phyloP scores from a whole-genome alignment of 2,888 invertebrate species.

The Trimorus sp. region DNA sequence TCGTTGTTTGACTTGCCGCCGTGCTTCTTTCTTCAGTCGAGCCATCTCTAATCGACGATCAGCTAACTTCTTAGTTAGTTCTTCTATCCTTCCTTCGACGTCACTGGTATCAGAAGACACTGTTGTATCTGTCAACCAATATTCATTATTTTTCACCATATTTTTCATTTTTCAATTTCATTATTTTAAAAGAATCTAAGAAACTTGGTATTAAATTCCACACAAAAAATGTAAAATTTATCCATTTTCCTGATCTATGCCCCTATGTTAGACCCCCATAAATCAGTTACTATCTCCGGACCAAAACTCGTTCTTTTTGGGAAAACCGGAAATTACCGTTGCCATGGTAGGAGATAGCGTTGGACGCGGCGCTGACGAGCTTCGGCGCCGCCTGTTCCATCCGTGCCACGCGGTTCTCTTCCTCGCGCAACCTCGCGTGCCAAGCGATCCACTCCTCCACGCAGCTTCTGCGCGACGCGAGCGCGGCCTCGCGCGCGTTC shows the following conservation, averaged over 20 bases:
- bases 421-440: slow-evolving; percentile 79
- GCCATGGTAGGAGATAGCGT: slow-evolving; percentile 78
- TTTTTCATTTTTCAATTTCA: no score
- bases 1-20: slow-evolving; percentile 78
- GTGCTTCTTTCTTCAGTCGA: slow-evolving; percentile 77
- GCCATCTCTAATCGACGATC: slow-evolving; percentile 79
- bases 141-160: no score
- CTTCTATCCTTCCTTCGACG: slow-evolving; percentile 78
- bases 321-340: slow-evolving; percentile 46
- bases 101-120: slow-evolving; percentile 80
- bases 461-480: slow-evolving; percentile 78
- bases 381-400: slow-evolving; percentile 80
- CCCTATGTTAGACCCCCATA: no score
- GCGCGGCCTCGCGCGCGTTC: slow-evolving; percentile 79
- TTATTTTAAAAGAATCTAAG: no score
- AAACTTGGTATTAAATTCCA: no score
- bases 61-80: slow-evolving; percentile 78
- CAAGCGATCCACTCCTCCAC: slow-evolving; percentile 81
- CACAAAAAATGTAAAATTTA: no score
- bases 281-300: no score
- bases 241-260: no score
- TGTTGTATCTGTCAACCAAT: slow-evolving; percentile 74
- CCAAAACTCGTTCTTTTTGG: no score
- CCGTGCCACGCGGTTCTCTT: slow-evolving; percentile 79
- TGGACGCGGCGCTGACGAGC: slow-evolving; percentile 78